These are phyloP conservation scores for Ennomos quercinarius DNA, from an alignment of 2,888 invertebrate genomes.

Conservation along the genomic window DNA sequence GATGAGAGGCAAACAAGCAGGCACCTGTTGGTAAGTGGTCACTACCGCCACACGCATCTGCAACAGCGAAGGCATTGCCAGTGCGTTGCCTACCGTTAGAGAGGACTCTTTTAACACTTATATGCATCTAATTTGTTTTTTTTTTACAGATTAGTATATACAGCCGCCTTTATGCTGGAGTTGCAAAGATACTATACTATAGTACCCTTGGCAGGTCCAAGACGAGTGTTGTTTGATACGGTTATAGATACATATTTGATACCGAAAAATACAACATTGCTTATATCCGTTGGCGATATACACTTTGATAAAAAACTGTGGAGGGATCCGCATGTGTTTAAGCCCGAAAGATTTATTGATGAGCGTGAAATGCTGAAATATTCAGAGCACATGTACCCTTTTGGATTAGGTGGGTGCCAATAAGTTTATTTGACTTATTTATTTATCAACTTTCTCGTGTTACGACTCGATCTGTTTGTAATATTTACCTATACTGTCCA, in stretches of 20 bases:
- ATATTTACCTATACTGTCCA: too few species aligned
- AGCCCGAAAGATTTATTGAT: constrained; percentile 87
- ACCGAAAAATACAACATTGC: constrained; percentile 81
- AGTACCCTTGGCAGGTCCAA: constrained; percentile 83
- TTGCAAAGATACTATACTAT: constrained; percentile 84
- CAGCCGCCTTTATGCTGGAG: constrained; percentile 84
- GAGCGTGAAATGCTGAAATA: constrained; percentile 78
- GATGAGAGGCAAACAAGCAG: too few species aligned
- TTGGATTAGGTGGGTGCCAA: constrained; percentile 86
- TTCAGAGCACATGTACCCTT: constrained; percentile 86
- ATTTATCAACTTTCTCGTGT: not conserved
- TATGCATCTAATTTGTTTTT: too few species aligned
- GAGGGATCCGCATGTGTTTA: constrained; percentile 85
- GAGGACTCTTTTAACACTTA: too few species aligned
- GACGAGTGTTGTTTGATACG: constrained; percentile 66
- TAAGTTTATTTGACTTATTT: constrained; percentile 9
- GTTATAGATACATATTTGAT: constrained; percentile 71
- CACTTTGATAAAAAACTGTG: constrained; percentile 82
- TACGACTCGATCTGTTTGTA: too few species aligned
- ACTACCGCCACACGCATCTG: too few species aligned
- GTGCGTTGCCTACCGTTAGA: too few species aligned
- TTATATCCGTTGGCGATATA: constrained; percentile 82
- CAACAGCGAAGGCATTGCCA: too few species aligned
- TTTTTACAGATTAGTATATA: constrained; percentile 76
- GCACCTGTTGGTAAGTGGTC: too few species aligned